Base-by-base conservation (phyloP, 2,797 vertebrate genomes). In the Varecia variegata region DNA sequence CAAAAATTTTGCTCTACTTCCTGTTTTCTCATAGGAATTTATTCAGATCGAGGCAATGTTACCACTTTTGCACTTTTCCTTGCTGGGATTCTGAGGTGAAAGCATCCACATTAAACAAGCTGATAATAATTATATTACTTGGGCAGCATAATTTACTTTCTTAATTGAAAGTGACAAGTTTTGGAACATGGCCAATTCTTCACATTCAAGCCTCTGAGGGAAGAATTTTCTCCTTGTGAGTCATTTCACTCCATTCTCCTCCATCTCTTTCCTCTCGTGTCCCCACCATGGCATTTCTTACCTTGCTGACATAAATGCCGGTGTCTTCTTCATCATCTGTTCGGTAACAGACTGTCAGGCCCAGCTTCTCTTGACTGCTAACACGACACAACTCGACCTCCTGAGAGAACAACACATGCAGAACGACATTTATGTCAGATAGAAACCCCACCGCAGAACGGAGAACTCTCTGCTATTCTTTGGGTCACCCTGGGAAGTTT, bases 281-380 rank as follows among this genome's bases (percentile, higher is more conserved):
- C 35, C n/a, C 56, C 58, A 54, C 40, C 56, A 13, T 0, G 5
- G 82, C 50, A 8, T 73, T 60, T 92, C 99, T 99, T 98, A 99
- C 99, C 99, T 99, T 99, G 0, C 99, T 99, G 98, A 99, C 99
- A 96, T 99, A 99, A 98, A 99, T 99, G 84, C 99, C 99, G 0
- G 98, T 99, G 94, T 99, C 99, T 60, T 99, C 99, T 88, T 99
- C 99, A 88, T 99, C 99, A 86, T 99, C 99, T 0, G 99, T 99
- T 97, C 99, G 98, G 98, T 99, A 99, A 97, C 99, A 99, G 95
- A 99, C 99, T 62, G 99, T 99, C 96, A 99, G 98, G 1, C 99
- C 99, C 95, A 99, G 98, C 98, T 99, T 99, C 98, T 99, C 99
- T 93, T 99, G 99, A 98, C 99, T 99, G 98, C 98, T 99, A 97